Evolutionary conservation across 2,888 invertebrate genomes (phyloP).

Genomic region (Conchocele bisecta): DNA sequence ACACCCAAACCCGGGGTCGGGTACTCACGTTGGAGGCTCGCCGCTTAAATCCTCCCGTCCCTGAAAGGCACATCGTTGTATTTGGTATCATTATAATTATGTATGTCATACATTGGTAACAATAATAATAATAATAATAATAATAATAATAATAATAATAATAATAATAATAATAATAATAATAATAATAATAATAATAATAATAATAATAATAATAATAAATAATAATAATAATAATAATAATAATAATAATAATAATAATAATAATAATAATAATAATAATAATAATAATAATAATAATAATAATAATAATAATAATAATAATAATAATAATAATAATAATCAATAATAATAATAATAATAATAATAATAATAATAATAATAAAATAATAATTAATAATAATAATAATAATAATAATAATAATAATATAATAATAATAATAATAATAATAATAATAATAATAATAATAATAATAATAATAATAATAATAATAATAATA

Average conservation of each 20-base stretch:
- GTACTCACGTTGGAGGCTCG: no score
- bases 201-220: background rate
- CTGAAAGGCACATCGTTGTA: no score
- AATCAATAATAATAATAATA: no score
- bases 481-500: background rate
- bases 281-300: background rate
- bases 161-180: background rate
- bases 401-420: background rate
- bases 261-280: background rate
- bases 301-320: slow-evolving; percentile 2
- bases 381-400: background rate
- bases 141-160: no score
- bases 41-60: no score
- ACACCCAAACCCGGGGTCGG: no score
- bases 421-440: background rate
- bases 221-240: background rate
- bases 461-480: slow-evolving; percentile 2
- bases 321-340: background rate
- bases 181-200: slow-evolving; percentile 4
- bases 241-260: background rate
- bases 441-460: background rate
- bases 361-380: background rate
- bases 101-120: no score
- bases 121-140: no score
- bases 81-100: no score